Evolutionary conservation across 2,888 invertebrate species (phyloP).

Genomic region (Octonoba sinensis): DNA sequence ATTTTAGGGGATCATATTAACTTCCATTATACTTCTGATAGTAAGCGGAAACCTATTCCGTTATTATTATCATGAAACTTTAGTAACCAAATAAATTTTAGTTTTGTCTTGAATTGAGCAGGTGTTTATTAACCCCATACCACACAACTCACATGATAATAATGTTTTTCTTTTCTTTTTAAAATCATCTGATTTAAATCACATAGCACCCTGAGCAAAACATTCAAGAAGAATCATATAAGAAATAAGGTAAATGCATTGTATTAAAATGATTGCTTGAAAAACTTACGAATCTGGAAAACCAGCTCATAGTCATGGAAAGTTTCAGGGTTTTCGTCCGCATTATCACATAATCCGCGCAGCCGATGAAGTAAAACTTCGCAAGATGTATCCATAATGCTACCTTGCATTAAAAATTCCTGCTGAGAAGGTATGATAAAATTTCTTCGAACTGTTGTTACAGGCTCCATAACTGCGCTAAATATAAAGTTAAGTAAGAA

Average conservation of each 20-base stretch:
- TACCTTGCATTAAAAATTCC: conserved; percentile 92
- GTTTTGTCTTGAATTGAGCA: no score
- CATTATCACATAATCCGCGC: conserved; percentile 87
- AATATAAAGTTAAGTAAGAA: neutral
- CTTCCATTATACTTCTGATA: no score
- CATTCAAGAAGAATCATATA: no score
- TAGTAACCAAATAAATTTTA: no score
- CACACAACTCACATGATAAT: no score
- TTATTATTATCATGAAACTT: no score
- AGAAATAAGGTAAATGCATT: neutral
- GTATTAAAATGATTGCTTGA: neutral
- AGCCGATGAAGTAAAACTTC: conserved; percentile 89
- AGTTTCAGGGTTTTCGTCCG: conserved; percentile 83
- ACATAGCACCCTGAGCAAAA: no score
- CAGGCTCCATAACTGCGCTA: conserved; percentile 36
- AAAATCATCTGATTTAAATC: no score
- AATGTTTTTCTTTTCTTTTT: no score
- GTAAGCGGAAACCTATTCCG: no score
- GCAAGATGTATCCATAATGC: conserved; percentile 90
- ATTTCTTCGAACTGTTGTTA: conserved; percentile 37
- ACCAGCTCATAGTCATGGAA: conserved; percentile 94
- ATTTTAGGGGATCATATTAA: no score
- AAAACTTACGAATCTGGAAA: conserved; percentile 71
- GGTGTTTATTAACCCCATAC: no score
- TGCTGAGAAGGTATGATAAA: conserved; percentile 85